phyloP scores from a whole-genome alignment of 2,888 invertebrate species.

The Thymelicus acteon region DNA sequence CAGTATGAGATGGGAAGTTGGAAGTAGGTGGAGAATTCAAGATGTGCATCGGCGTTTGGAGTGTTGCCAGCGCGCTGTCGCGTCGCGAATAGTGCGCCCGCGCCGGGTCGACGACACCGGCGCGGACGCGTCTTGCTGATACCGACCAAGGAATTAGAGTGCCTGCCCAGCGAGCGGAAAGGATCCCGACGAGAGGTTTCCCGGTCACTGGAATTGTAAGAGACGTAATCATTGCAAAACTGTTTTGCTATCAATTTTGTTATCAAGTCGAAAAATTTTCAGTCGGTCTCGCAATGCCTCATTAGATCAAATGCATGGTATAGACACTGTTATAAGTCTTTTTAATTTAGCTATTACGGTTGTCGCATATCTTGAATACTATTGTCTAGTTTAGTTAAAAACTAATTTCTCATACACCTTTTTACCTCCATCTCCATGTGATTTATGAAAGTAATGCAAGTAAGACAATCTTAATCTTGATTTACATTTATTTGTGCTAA shows the following conservation, averaged over 20 bases:
- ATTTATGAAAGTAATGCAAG: background rate
- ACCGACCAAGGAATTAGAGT: conserved; percentile 20
- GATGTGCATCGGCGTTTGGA: conserved; percentile 65
- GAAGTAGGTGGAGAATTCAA: conserved; percentile 26
- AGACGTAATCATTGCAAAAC: background rate
- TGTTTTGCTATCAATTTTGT: background rate
- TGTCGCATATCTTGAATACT: no score
- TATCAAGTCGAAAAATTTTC: background rate
- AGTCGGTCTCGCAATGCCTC: background rate
- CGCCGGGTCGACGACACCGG: conserved; percentile 61
- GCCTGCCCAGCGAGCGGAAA: background rate
- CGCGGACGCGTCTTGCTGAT: conserved; percentile 41
- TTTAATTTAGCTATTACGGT: no score
- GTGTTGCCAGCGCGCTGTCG: conserved; percentile 60
- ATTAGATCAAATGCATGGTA: background rate
- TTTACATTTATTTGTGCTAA: conserved; percentile 23
- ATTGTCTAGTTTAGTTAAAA: no score
- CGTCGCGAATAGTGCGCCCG: conserved; percentile 60
- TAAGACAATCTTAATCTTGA: conserved; percentile 2
- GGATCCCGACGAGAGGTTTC: background rate
- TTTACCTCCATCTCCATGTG: background rate
- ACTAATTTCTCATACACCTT: background rate
- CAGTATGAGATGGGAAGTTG: conserved; percentile 21
- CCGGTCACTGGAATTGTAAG: background rate
- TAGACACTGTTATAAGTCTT: no score